Base-by-base conservation (phyloP, 2,888 invertebrate species). In the Ennomos erosarius region DNA sequence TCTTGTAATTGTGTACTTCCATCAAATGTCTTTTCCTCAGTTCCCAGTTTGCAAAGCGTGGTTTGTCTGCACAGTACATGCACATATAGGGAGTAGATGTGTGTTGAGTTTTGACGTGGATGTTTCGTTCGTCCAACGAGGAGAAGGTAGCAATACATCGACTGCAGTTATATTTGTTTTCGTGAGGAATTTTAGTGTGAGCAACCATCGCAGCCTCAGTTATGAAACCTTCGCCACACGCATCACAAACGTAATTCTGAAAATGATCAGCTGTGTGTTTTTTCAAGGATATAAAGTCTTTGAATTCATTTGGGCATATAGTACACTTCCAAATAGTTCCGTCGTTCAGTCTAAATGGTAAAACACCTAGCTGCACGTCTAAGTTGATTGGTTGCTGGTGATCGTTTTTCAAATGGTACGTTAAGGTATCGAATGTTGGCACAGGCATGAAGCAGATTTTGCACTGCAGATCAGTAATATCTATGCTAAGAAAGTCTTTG, bases 221-320 rank as follows among this genome's bases (percentile, higher is more conserved):
- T 8, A 92, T 89, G 57, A 91, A 91, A 0, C 92, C 92, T 67
- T 90, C 90, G 0, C 92, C 92, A 51, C 92, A 92, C 0, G 89
- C 86, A 62, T 91, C 90, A 59, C 92, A 92, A 9, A 92, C 92
- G 57, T 90, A 91, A 58, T 92, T 92, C 62, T 90, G 88, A 48
- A 88, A 92, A 68, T 92, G 92, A 62, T 85, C 85, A 0, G 85
- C 76, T 0, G 91, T 92, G 57, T 92, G 92, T 43, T 88, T 90
- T 59, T 87, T 88, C n/a, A 92, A 63, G 0, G 86, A 87, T 0
- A 84, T 75, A 48, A 91, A 91, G 65, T 90, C 89, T 76, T 88
- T 87, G 46, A 92, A 92, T 61, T 85, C 84, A 52, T 90, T 87
- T 0, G 87, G 81, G 65, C 92, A 92, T 59, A 91, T 85, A 0